These are phyloP conservation scores for Caenorhabditis sinica DNA, from an alignment of 2,888 invertebrate species.

Conservation along the genomic window DNA sequence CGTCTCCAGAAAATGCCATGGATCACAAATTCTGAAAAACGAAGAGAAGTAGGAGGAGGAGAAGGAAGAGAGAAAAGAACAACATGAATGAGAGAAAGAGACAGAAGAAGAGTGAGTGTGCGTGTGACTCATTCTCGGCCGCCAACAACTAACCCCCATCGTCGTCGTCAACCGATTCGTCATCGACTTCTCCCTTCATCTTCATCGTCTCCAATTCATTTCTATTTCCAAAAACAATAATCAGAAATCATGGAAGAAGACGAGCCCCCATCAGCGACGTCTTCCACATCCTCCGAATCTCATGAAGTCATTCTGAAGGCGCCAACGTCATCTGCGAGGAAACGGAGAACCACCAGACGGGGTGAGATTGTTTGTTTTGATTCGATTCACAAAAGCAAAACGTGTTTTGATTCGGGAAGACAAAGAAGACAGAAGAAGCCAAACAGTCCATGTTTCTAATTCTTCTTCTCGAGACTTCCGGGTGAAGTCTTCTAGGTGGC, in stretches of 20 bases:
- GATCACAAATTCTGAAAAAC: slow-evolving; percentile 45
- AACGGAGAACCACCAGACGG: slow-evolving; percentile 22
- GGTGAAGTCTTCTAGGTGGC: slow-evolving; percentile 22
- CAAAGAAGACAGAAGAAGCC: slow-evolving; percentile 24
- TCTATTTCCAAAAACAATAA: slow-evolving; percentile 16
- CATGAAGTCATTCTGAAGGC: slow-evolving; percentile 34
- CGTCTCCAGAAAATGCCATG: slow-evolving; percentile 45
- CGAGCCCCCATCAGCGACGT: slow-evolving; percentile 50
- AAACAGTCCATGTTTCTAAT: slow-evolving; percentile 23
- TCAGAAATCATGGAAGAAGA: slow-evolving; percentile 47
- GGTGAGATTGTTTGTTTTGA: slow-evolving; percentile 57
- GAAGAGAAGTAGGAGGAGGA: slow-evolving; percentile 25
- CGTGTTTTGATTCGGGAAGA: slow-evolving; percentile 40
- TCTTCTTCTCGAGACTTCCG: slow-evolving; percentile 33
- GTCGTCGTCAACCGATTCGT: slow-evolving; percentile 62
- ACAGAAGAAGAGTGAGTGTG: slow-evolving; percentile 45
- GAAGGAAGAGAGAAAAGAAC: slow-evolving; percentile 22
- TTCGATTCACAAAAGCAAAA: slow-evolving; percentile 3
- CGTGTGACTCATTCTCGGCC: slow-evolving; percentile 58
- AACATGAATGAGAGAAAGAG: slow-evolving; percentile 30
- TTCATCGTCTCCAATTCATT: slow-evolving; percentile 4
- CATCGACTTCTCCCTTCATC: slow-evolving; percentile 49
- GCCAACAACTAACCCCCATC: slow-evolving; percentile 62
- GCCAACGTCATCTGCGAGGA: slow-evolving; percentile 21
- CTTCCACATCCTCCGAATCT: slow-evolving; percentile 48